Evolutionary conservation across 2,113 vertebrate genomes (phyloP), one percentile per base, ranked within the genome.

Genomic region (Sigmodon hispidus): DNA sequence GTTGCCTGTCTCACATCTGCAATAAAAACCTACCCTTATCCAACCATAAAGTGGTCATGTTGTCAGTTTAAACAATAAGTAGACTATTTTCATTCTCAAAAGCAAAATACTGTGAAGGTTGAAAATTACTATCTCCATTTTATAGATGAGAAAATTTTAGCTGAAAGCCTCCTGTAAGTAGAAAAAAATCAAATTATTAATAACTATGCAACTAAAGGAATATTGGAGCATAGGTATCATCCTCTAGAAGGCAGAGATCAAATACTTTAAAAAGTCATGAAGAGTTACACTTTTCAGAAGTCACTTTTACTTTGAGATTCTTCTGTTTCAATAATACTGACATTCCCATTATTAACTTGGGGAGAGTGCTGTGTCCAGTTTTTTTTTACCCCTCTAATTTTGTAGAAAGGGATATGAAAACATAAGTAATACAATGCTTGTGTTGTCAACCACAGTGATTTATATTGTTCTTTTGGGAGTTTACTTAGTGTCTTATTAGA

Each of bases 291-390:
- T 55, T 26, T 26, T 40, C 2, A 76, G 11, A 80, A 73, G 15
- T 2, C 29, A 1, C 34, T 72, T 90, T 86, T 24, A 52, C 72
- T 48, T 73, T 34, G 90, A 70, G 2, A 34, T 9, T 16, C 3
- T 89, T 9, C 63, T 21, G 12, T 85, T 80, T 79, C 50, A 91
- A 24, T 45, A 40, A 73, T 65, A 52, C 29, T 65, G 12, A 77
- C 59, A 70, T 65, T 16, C 3, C 48, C 36, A 29, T 52, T 17
- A 36, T 45, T 45, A 80, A 21, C 29, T 11, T 3, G 34, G 4
- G 6, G 26, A 24, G 4, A 48, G 3, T 59, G 13, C 5, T 63
- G 3, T 29, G 1, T 57, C 6, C 8, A 50, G 19, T 24, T 4
- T 16, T 13, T 16, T 13, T 59, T 45, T 50, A 2, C 1, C 24